Percentiles rank a stretch among this genome's conserved stretches.
phyloP scores from a whole-genome alignment of 35 echinoderm and acorn worm species.

The Eucidaris tribuloides region DNA sequence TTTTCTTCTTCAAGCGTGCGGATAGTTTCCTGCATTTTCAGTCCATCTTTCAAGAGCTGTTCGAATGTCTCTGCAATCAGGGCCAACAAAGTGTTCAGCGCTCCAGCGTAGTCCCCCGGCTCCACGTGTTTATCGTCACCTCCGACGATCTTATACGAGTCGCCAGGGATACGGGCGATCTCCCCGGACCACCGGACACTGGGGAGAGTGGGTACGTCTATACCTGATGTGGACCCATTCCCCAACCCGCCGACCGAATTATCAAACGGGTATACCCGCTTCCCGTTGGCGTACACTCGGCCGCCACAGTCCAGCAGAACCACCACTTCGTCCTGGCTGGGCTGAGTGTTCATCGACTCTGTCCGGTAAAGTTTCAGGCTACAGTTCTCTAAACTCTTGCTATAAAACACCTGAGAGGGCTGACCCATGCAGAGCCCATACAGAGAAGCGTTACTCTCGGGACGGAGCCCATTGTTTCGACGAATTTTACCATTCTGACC shows the following conservation, averaged over 20 bases:
- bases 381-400: conserved; percentile 83
- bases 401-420: conserved; percentile 80
- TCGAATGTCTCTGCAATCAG: conserved; percentile 72
- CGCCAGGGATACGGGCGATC: conserved; percentile 37
- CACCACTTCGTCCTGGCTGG: conserved; percentile 59
- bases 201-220: conserved; percentile 4
- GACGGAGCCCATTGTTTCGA: conserved; percentile 10
- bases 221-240: background rate
- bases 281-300: conserved; percentile 78
- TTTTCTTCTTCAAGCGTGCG: conserved; percentile 78
- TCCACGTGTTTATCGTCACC: conserved; percentile 51
- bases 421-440: conserved; percentile 46
- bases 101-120: conserved; percentile 56
- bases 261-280: conserved; percentile 77
- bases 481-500: conserved; percentile 12
- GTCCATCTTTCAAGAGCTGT: conserved; percentile 63
- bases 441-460: conserved; percentile 13
- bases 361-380: conserved; percentile 85
- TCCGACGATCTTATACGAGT: conserved; percentile 52
- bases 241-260: background rate
- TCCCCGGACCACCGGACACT: conserved; percentile 37
- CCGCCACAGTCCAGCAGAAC: conserved; percentile 79
- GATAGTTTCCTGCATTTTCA: conserved; percentile 70
- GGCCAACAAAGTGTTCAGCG: conserved; percentile 51
- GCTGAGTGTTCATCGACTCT: conserved; percentile 20